Conservation (phyloP, 2,888 invertebrate species). For the Resseliella maxima region DNA sequence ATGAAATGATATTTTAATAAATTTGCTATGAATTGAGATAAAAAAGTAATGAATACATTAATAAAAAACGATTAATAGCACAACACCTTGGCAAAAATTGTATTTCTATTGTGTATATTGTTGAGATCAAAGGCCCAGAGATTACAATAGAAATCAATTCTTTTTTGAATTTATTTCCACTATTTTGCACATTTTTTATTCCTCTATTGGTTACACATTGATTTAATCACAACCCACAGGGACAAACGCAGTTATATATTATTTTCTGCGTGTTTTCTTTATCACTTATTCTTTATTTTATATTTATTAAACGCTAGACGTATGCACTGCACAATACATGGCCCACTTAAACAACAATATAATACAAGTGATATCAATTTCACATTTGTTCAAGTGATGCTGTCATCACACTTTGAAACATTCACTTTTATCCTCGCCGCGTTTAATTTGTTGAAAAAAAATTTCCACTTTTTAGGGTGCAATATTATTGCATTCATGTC, state of each 20-base stretch:
- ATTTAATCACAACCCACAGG: constrained; percentile 12
- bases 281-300: not conserved
- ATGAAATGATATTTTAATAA: too few species aligned
- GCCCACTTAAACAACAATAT: not conserved
- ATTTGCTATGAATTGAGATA: too few species aligned
- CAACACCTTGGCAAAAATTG: too few species aligned
- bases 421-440: not conserved
- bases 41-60: too few species aligned
- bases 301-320: not conserved
- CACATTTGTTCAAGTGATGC: not conserved
- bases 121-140: not conserved
- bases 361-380: constrained; percentile 44
- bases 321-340: not conserved
- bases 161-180: not conserved
- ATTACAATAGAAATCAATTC: not conserved
- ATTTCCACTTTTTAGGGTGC: not conserved
- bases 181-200: not conserved
- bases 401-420: not conserved
- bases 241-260: not conserved
- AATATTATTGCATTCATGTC: not conserved
- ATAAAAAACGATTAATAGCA: too few species aligned
- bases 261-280: not conserved
- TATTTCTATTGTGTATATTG: not conserved
- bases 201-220: not conserved
- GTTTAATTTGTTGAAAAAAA: constrained; percentile 4